A percentile compares a stretch with the other conserved stretches of the same genome.
These are phyloP conservation scores for Gonioctena quinquepunctata DNA, from an alignment of 1,140 invertebrate species.

Conservation along the genomic window DNA sequence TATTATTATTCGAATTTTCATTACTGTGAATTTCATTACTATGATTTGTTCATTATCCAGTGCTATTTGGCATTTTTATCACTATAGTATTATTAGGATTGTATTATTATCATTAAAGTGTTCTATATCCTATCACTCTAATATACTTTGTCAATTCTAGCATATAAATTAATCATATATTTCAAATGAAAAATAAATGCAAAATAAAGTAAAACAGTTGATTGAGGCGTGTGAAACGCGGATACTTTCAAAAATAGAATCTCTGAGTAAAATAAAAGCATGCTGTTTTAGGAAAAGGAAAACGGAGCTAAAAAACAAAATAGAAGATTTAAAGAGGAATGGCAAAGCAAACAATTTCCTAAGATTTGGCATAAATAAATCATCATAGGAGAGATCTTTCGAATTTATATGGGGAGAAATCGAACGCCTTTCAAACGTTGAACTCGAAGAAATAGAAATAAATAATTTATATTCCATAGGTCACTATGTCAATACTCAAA, in stretches of 20 bases:
- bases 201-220: too few species aligned
- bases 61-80: too few species aligned
- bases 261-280: not conserved
- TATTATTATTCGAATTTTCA: too few species aligned
- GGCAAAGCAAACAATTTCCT: not conserved
- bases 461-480: not conserved
- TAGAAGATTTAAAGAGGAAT: not conserved
- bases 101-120: too few species aligned
- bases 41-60: too few species aligned
- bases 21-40: too few species aligned
- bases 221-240: not conserved
- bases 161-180: too few species aligned
- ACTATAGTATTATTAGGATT: too few species aligned
- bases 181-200: too few species aligned
- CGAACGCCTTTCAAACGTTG: not conserved
- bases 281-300: not conserved
- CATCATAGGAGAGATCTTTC: not conserved
- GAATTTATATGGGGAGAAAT: not conserved
- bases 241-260: not conserved
- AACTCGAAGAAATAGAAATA: not conserved
- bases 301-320: not conserved
- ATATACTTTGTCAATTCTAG: too few species aligned
- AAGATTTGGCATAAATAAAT: not conserved
- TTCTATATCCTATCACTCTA: too few species aligned
- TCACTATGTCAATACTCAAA: not conserved